These are phyloP conservation scores for Ophthalmolycus amberensis DNA, from an alignment of 2,113 vertebrate genomes.

Conservation along the genomic window DNA sequence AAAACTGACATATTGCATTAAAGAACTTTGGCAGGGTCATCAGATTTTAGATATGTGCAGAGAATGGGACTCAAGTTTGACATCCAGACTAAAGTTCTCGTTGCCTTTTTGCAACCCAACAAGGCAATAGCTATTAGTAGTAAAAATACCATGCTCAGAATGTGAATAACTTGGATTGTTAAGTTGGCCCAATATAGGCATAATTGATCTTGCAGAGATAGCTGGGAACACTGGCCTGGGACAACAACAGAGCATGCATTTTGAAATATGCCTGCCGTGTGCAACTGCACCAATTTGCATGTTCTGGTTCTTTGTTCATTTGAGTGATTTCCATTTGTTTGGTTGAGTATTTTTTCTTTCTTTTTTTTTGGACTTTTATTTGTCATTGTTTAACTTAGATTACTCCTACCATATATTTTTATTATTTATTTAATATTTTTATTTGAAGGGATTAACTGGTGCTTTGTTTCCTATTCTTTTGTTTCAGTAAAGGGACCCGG, in stretches of 20 bases:
- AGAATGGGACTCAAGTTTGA: not conserved
- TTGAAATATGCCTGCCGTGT: constrained; percentile 69
- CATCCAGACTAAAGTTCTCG: not conserved
- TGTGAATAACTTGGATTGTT: not conserved
- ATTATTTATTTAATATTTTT: constrained; percentile 55
- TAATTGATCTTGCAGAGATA: not conserved
- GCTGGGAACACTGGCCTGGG: constrained; percentile 63
- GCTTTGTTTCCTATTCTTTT: constrained; percentile 97
- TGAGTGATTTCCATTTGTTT: constrained; percentile 44
- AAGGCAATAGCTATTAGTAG: not conserved
- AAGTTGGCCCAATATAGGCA: not conserved
- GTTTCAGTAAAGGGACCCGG: constrained; percentile 98
- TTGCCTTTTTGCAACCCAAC: constrained; percentile 12
- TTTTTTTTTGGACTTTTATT: constrained; percentile 34
- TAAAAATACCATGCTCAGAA: not conserved
- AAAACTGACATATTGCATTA: not conserved
- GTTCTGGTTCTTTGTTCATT: constrained; percentile 62
- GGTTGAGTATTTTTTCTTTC: not conserved
- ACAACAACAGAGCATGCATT: constrained; percentile 66
- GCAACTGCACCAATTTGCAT: constrained; percentile 69
- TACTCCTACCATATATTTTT: not conserved
- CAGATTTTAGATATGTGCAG: not conserved
- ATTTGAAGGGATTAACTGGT: constrained; percentile 90
- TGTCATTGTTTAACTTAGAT: constrained; percentile 47
- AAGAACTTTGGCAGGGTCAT: not conserved